These are phyloP conservation scores for Glossophaga mutica DNA, from an alignment of 2,797 vertebrate species.

Conservation along the genomic window DNA sequence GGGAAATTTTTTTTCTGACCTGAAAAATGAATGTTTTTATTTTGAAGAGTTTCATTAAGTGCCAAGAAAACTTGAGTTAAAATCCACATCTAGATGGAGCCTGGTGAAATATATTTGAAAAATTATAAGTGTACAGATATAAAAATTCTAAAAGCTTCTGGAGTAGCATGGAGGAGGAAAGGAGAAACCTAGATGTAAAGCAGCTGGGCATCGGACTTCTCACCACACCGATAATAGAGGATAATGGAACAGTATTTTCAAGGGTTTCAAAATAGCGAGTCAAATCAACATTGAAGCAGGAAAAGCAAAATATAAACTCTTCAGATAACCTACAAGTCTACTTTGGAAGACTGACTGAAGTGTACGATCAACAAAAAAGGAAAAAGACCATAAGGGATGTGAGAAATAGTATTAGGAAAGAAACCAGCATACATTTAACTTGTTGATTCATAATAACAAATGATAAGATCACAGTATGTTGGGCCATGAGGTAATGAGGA, in stretches of 20 bases:
- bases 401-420: background rate
- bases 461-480: background rate
- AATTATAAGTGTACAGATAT: background rate
- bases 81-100: background rate
- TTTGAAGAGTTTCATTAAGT: background rate
- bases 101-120: background rate
- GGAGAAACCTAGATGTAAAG: background rate
- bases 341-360: background rate
- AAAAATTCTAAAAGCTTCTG: conserved; percentile 1
- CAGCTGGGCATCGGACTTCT: background rate
- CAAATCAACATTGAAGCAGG: background rate
- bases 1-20: background rate
- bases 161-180: background rate
- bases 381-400: background rate
- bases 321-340: background rate
- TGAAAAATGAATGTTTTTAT: background rate
- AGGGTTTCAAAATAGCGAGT: background rate
- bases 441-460: background rate
- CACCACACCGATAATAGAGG: background rate
- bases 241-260: background rate
- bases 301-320: background rate
- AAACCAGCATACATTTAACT: background rate
- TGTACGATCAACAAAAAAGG: background rate
- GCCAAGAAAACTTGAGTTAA: background rate
- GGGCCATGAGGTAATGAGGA: background rate